Evolutionary conservation across 2,888 invertebrate genomes (phyloP), one percentile per base, ranked within the genome.

Genomic region (Laspeyria flexula): DNA sequence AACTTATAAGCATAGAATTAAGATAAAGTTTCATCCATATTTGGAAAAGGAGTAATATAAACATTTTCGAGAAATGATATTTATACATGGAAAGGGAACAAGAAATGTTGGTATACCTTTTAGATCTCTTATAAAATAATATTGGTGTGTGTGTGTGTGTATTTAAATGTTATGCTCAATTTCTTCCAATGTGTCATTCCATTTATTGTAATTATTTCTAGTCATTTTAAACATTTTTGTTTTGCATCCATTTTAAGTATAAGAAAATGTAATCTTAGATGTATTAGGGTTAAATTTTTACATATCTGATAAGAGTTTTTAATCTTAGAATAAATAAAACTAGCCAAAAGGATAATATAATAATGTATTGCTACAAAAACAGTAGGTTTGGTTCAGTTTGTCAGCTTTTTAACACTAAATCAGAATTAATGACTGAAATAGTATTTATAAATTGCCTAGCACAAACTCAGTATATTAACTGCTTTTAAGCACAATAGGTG

Each of bases 111-210:
- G 66, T 63, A 65, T 65, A 71, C 58, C 40, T 53, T 48, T 65
- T 56, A 66, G 60, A 65, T 52, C 45, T 52, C 18, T 61, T 57
- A 56, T 55, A 44, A 33, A 51, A 42, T 55, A 48, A 15, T 35
- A 25, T 33, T 31, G 23, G 37, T 39, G 18, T 37, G 13, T 42
- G 35, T 48, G 49, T 52, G 50, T 54, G 34, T 58, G 31, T 60
- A 57, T 43, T 16, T 47, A 51, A 15, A 50, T 61, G 34, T 60
- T 60, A 76, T 74, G 77, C 76, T 81, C 77, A 82, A 81, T 56
- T 60, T 71, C 76, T 76, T 76, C 71, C 66, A 68, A 50, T 54
- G 45, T 60, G 60, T 64, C 64, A 62, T 69, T 72, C 55, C 60
- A 61, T 71, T 65, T 55, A 55, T 46, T 47, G 44, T 41, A 54